Evolutionary conservation across 1,140 invertebrate species (phyloP).

Genomic region (Ericerus pela): DNA sequence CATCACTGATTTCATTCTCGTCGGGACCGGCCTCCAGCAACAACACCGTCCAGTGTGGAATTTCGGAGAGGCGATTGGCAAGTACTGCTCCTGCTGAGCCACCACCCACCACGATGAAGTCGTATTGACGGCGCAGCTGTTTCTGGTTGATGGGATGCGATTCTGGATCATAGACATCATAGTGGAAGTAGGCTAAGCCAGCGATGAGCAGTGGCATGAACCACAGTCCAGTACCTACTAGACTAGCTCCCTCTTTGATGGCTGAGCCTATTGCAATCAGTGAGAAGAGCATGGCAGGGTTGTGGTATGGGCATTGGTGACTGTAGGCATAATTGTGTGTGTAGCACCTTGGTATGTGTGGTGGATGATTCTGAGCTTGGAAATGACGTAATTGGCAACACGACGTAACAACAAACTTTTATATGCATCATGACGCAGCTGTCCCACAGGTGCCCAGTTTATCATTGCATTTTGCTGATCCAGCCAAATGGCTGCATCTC

Average conservation of each 20-base stretch:
- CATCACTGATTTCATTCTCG: conserved; percentile 78
- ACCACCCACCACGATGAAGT: conserved; percentile 75
- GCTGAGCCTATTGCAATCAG: conserved; percentile 23
- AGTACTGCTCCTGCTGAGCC: conserved; percentile 87
- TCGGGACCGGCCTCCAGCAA: conserved; percentile 83
- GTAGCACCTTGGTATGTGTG: no score
- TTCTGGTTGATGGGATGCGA: conserved; percentile 44
- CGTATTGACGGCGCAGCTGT: conserved; percentile 49
- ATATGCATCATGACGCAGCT: no score
- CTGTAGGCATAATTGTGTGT: no score
- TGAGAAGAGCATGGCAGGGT: conserved; percentile 22
- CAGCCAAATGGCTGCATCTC: no score
- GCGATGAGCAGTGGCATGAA: conserved; percentile 64
- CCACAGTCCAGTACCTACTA: conserved; percentile 45
- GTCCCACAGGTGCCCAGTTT: no score
- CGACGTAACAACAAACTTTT: no score
- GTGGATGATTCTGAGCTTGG: no score
- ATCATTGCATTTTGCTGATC: no score
- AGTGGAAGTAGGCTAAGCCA: conserved; percentile 64
- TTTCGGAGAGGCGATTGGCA: conserved; percentile 72
- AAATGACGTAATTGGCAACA: no score
- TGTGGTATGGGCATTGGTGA: no score
- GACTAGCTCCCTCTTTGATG: conserved; percentile 25
- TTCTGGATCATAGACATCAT: conserved; percentile 65
- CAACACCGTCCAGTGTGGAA: conserved; percentile 61